Evolutionary conservation across 2,797 vertebrate genomes (phyloP).

Genomic region (Macropodus opercularis): DNA sequence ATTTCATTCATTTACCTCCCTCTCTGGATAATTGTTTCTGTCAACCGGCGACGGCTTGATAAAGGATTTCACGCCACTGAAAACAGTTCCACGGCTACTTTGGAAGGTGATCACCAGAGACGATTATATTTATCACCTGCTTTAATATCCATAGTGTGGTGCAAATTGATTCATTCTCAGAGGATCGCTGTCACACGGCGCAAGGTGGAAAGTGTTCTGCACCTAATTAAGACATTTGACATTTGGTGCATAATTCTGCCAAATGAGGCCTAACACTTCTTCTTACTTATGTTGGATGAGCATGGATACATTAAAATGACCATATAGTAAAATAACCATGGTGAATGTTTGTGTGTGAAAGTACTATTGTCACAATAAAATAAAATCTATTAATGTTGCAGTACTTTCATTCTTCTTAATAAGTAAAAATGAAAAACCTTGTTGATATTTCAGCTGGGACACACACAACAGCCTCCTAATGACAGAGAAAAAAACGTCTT

Average conservation of each 20-base stretch:
- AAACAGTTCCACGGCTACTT: conserved; percentile 83
- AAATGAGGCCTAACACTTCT: not conserved
- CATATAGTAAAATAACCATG: too few species aligned
- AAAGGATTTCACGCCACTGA: conserved; percentile 83
- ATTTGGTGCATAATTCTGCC: conserved; percentile 27
- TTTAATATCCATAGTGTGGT: conserved; percentile 78
- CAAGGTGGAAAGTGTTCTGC: conserved; percentile 56
- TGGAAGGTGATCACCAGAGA: conserved; percentile 80
- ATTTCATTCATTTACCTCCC: conserved; percentile 84
- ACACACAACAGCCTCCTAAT: not conserved
- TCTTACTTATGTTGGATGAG: not conserved
- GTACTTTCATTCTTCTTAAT: not conserved
- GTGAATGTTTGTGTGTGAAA: too few species aligned
- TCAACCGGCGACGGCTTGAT: conserved; percentile 81
- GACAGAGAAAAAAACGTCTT: not conserved
- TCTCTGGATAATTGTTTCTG: conserved; percentile 85
- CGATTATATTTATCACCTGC: conserved; percentile 85
- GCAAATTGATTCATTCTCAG: conserved; percentile 80
- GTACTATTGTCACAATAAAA: too few species aligned
- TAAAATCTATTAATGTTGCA: too few species aligned
- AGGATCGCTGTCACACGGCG: conserved; percentile 61
- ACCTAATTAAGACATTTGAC: conserved; percentile 43
- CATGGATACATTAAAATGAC: too few species aligned
- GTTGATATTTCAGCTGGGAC: not conserved
- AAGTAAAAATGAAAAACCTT: not conserved